Base-by-base conservation (phyloP, 2,113 vertebrate species). In the Chaenogobius annularis region DNA sequence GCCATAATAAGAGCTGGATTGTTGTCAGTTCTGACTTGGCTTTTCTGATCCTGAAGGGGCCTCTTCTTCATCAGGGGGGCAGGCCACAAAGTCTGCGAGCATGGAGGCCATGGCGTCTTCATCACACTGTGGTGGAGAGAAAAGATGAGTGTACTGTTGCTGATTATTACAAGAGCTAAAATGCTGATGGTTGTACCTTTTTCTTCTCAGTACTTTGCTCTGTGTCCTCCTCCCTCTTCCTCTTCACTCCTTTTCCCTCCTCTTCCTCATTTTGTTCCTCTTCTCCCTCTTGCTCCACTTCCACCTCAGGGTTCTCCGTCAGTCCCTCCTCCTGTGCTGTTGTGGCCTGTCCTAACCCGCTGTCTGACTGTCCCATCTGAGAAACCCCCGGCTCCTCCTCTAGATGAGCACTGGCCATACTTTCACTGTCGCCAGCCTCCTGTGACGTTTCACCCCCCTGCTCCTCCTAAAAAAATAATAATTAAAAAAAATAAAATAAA, bases 51-150 rank as follows among this genome's bases (percentile, higher is more conserved):
- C 72, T 0, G 91, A 93, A 37, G 73, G 8, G 1, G 89, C 89
- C 3, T 93, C 93, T 37, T 94, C 93, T 0, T 96, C 94, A 1
- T 97, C 96, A 3, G 96, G 96, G 0, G 96, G 96, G 63, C 95
- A 96, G 72, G 95, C 95, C 0, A 96, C 92, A 75, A 97, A 96
- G 61, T 96, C 96, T 0, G 96, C 96, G 88, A 97, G 71, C 96
- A 96, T 97, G 79, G 96, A 94, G 20, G 93, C 95, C 79, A 96
- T 93, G 63, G 90, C 85, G 9, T 95, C 94, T 6, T 94, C 91
- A 8, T 93, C 91, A 69, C 88, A 20, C 94, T 93, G 80, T 37
- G 52, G 40, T 22, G 76, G 35, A 72, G 1, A 56, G 19, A 70
- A 2, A 22, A 35, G 17, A n/a, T 43, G 19, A 40, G 55, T 13